phyloP scores from a whole-genome alignment of 2,113 vertebrate species.

The Saccopteryx bilineata region DNA sequence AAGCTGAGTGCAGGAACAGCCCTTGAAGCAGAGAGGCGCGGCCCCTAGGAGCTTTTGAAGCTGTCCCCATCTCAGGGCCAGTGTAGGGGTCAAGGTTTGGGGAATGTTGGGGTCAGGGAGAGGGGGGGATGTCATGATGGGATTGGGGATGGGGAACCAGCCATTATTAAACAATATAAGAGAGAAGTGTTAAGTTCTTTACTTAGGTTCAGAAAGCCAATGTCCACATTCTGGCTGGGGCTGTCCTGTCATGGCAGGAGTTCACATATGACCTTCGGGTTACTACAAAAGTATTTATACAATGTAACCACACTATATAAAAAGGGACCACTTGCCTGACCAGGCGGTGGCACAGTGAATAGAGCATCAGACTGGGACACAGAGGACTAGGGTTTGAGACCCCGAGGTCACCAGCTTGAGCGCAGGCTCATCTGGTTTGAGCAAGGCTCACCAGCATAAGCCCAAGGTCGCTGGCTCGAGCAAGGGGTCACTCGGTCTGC shows the following conservation, averaged over 20 bases:
- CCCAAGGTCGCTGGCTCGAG: too few species aligned
- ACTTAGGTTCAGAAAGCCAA: background rate
- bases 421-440: too few species aligned
- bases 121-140: rapidly evolving
- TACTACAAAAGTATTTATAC: background rate
- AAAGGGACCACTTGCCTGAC: background rate
- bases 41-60: background rate
- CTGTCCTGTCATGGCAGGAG: background rate
- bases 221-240: background rate
- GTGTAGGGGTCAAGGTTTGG: background rate
- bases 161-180: too few species aligned
- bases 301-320: background rate
- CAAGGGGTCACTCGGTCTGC: too few species aligned
- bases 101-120: background rate
- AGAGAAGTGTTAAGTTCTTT: background rate
- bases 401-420: too few species aligned
- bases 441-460: too few species aligned
- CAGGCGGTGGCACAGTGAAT: background rate
- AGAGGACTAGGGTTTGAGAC: too few species aligned
- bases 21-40: background rate
- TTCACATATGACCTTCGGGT: background rate
- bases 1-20: background rate
- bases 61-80: background rate
- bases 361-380: background rate
- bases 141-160: background rate